Percentiles rank a stretch among this genome's conserved stretches.
Conservation (phyloP, 2,888 invertebrate genomes). For the Thereva unica region DNA sequence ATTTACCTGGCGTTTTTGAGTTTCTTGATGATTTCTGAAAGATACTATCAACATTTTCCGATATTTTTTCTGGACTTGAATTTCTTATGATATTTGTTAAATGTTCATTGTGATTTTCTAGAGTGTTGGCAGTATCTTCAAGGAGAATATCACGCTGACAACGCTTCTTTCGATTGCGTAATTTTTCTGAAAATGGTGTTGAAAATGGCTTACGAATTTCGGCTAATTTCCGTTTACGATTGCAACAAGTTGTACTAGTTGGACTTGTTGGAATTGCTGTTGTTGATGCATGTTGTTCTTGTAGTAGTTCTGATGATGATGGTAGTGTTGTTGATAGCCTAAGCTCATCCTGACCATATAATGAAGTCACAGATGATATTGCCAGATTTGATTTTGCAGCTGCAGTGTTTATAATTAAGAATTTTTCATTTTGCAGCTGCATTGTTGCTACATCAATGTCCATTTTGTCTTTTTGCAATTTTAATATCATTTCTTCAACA, state of each 20-base stretch:
- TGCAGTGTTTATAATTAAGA: constrained; percentile 49
- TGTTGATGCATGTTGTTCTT: not conserved
- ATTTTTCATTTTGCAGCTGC: constrained; percentile 54
- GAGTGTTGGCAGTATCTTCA: constrained; percentile 34
- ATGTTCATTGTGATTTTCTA: constrained; percentile 3
- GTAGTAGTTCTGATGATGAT: constrained; percentile 43
- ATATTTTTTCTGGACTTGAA: constrained; percentile 19
- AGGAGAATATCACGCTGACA: constrained; percentile 41
- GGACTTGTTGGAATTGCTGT: not conserved
- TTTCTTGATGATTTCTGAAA: constrained; percentile 8
- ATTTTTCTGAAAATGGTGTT: constrained; percentile 38
- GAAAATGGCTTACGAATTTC: constrained; percentile 10
- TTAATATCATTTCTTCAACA: constrained; percentile 55
- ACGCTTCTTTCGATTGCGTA: constrained; percentile 41
- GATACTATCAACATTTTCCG: constrained; percentile 29
- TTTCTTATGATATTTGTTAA: constrained; percentile 9
- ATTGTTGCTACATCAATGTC: constrained; percentile 51
- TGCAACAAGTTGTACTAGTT: not conserved
- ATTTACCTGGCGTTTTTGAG: not conserved
- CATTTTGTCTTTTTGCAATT: constrained; percentile 55
- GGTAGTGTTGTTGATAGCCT: too few species aligned
- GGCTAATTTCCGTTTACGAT: constrained; percentile 26
- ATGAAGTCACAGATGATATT: not conserved
- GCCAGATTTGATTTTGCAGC: constrained; percentile 43
- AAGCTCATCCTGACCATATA: not conserved